Evolutionary conservation across 2,888 invertebrate genomes (phyloP).

Genomic region (Cheilosia vulpina): DNA sequence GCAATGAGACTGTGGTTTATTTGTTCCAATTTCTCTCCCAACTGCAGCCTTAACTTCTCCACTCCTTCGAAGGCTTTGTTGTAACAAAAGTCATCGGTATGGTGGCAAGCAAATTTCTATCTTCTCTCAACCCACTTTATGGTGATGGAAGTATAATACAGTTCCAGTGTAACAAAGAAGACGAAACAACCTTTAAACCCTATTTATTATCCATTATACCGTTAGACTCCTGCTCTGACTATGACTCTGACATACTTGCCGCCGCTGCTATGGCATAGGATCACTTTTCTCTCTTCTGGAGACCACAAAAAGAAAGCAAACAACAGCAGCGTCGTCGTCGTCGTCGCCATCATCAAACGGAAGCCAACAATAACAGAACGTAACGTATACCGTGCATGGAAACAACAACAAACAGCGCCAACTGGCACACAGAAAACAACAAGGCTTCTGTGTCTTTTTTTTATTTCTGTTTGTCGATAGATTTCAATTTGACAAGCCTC

Average conservation of each 20-base stretch:
- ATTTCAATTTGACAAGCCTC: conserved; percentile 68
- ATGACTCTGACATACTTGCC: conserved; percentile 28
- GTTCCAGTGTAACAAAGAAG: conserved; percentile 36
- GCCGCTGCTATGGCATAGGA: conserved; percentile 20
- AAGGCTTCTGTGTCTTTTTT: conserved; percentile 1
- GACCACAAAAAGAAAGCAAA: conserved; percentile 45
- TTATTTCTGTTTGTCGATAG: conserved; percentile 48
- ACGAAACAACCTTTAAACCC: conserved; percentile 62
- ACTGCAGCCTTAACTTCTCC: neutral
- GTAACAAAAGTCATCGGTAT: conserved; percentile 10
- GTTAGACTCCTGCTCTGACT: conserved; percentile 49
- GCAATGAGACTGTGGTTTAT: conserved; percentile 4
- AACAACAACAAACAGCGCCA: conserved; percentile 32
- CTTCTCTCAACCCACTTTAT: conserved; percentile 31
- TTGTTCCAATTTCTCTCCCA: neutral
- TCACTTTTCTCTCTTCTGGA: conserved; percentile 57
- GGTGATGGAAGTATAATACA: conserved; percentile 34
- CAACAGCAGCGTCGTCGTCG: conserved; percentile 2
- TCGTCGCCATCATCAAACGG: conserved; percentile 45
- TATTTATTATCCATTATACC: conserved; percentile 65
- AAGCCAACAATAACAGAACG: conserved; percentile 50
- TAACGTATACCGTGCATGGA: conserved; percentile 22
- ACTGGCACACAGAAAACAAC: conserved; percentile 26
- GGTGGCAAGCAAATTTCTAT: conserved; percentile 48
- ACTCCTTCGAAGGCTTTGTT: conserved; percentile 9